phyloP scores from a whole-genome alignment of 2,888 invertebrate species.

The Meandrusa payeni region DNA sequence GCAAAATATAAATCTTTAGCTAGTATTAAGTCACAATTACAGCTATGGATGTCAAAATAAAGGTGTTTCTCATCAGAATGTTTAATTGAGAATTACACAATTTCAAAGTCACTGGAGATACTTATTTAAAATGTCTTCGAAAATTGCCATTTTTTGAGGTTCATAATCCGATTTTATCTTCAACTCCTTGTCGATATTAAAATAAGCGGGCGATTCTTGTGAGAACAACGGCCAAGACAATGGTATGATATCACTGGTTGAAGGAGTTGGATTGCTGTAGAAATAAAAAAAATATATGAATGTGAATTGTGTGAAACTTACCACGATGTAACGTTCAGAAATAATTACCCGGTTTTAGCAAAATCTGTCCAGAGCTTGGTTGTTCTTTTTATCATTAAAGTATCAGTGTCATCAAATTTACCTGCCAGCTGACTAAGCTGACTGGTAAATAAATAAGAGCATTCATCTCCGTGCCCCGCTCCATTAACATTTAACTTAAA shows the following conservation, averaged over 20 bases:
- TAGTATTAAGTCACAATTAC: too few relatives aligned
- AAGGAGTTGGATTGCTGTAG: constrained; percentile 42
- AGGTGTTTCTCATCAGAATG: too few relatives aligned
- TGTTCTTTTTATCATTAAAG: constrained; percentile 32
- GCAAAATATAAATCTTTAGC: too few relatives aligned
- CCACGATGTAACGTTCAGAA: too few relatives aligned
- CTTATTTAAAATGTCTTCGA: constrained; percentile 41
- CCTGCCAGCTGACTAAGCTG: neutral
- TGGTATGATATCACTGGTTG: constrained; percentile 21
- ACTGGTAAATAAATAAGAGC: constrained; percentile 10
- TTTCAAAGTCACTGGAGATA: constrained; percentile 28
- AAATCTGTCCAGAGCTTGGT: constrained; percentile 49
- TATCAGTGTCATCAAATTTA: constrained; percentile 26
- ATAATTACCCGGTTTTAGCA: constrained; percentile 48
- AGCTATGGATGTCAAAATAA: too few relatives aligned
- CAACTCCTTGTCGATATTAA: constrained; percentile 40
- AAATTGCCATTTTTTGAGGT: constrained; percentile 41
- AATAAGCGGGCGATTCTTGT: constrained; percentile 29
- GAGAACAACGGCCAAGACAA: constrained; percentile 37
- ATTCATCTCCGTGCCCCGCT: constrained; percentile 44
- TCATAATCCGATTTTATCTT: constrained; percentile 36
- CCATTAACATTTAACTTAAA: constrained; percentile 39
- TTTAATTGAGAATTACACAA: too few relatives aligned
- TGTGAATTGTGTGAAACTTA: too few relatives aligned
- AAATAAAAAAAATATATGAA: constrained; percentile 1